Base-by-base conservation (phyloP, 2,113 vertebrate genomes). In the Hiodon alosoides region DNA sequence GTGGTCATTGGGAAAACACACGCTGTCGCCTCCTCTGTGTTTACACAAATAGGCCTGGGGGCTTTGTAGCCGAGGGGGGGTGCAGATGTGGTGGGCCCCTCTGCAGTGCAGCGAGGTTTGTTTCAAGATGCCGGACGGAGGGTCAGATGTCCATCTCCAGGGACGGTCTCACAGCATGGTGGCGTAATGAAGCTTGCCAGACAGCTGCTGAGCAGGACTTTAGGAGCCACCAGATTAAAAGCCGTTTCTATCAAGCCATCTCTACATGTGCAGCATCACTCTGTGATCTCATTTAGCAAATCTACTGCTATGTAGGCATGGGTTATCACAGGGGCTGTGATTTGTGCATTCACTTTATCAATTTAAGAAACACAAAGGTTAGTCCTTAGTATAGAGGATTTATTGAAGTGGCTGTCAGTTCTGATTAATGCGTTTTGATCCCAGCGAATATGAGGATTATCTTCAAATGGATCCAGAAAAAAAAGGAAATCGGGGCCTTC, bases 61-160 rank as follows among this genome's bases (percentile, higher is more conserved):
- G 7, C 76, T n/a, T 67, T 31, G 46, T 68, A 13, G 51, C 4
- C n/a, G n/a, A n/a, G n/a, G 50, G 13, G 14, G 4, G 13, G 55
- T 67, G 73, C 65, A 75, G 73, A 75, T 75, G 64, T 68, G 14
- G 54, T 46, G 54, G 48, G 50, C 68, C 51, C 60, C 72, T 47
- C 4, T 4, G 61, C 54, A 14, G 7, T 55, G 48, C 17, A 59
- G 57, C 6, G 57, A 51, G 14, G 13, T 66, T 60, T 75, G 55
- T 75, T 75, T 67, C 55, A 57, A 67, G 53, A 75, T 58, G 14
- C 66, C 6, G 31, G 69, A 55, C 14, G 47, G 57, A 68, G 7
- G 47, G 55, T 52, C 66, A 46, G 73, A 13, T 69, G 9, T 14
- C 59, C 66, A 75, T 69, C 69, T 67, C 73, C 73, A 65, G 55